phyloP scores from a whole-genome alignment of 2,113 vertebrate genomes.

The Aythya baeri region DNA sequence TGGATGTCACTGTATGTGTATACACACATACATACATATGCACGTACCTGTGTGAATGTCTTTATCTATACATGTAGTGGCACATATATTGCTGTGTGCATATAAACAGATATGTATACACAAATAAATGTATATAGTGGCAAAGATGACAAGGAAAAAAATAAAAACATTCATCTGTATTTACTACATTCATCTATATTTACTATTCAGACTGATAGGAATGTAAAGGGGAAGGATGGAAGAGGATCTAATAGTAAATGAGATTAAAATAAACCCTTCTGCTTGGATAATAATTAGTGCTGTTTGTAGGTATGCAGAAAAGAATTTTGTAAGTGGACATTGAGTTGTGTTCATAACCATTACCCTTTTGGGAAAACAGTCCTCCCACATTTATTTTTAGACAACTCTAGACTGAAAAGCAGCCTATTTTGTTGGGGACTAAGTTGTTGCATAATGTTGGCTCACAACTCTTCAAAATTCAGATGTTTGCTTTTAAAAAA shows the following conservation, averaged over 20 bases:
- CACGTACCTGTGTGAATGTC: not conserved
- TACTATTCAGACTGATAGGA: not conserved
- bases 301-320: not conserved
- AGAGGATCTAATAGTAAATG: not conserved
- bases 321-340: not conserved
- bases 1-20: not conserved
- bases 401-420: not conserved
- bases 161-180: not conserved
- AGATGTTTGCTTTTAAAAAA: not conserved
- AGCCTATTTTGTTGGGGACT: not conserved
- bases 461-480: not conserved
- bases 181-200: not conserved
- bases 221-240: not conserved
- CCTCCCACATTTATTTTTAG: conserved; percentile 35
- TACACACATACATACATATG: not conserved
- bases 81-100: not conserved
- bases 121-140: not conserved
- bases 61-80: not conserved
- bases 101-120: not conserved
- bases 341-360: conserved; percentile 1
- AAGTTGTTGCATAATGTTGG: not conserved
- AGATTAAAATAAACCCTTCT: not conserved
- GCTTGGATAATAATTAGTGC: not conserved
- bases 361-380: not conserved
- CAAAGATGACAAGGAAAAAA: not conserved